phyloP scores from a whole-genome alignment of 2,797 vertebrate species.

The Chelidonichthys spinosus region DNA sequence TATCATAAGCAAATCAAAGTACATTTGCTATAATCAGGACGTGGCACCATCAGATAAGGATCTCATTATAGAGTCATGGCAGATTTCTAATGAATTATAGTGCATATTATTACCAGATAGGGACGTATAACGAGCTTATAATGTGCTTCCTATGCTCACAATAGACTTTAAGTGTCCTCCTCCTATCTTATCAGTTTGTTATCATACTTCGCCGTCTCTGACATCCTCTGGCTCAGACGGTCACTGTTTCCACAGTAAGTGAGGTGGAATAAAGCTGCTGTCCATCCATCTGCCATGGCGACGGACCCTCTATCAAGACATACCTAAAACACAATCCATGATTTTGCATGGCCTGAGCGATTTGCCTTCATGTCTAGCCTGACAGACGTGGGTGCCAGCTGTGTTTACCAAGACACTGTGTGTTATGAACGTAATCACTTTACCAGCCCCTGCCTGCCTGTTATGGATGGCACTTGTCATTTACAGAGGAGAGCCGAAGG shows the following conservation, averaged over 20 bases:
- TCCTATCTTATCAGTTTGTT: slow-evolving; percentile 71
- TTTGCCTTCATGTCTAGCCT: slow-evolving; percentile 57
- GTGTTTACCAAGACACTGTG: slow-evolving; percentile 78
- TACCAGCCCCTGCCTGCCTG: slow-evolving; percentile 73
- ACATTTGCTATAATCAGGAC: slow-evolving; percentile 60
- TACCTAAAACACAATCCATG: slow-evolving; percentile 60
- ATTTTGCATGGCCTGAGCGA: slow-evolving; percentile 62
- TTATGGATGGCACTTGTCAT: slow-evolving; percentile 84
- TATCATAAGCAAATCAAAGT: slow-evolving; percentile 51
- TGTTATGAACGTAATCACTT: slow-evolving; percentile 82
- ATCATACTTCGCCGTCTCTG: slow-evolving; percentile 57
- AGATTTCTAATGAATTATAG: slow-evolving; percentile 73
- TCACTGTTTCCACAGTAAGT: slow-evolving; percentile 59
- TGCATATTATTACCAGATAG: slow-evolving; percentile 69
- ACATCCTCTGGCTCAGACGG: slow-evolving; percentile 63
- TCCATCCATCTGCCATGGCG: slow-evolving; percentile 55
- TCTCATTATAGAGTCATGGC: slow-evolving; percentile 57
- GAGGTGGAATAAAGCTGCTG: slow-evolving; percentile 71
- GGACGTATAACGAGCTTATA: slow-evolving; percentile 66
- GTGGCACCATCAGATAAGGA: slow-evolving; percentile 62
- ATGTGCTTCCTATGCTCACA: slow-evolving; percentile 57
- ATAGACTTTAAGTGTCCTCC: slow-evolving; percentile 59
- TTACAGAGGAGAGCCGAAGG: slow-evolving; percentile 72
- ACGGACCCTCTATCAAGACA: slow-evolving; percentile 40
- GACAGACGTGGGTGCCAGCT: slow-evolving; percentile 75